These are phyloP conservation scores for Pachydiplax longipennis DNA, from an alignment of 2,888 invertebrate species.

Conservation along the genomic window DNA sequence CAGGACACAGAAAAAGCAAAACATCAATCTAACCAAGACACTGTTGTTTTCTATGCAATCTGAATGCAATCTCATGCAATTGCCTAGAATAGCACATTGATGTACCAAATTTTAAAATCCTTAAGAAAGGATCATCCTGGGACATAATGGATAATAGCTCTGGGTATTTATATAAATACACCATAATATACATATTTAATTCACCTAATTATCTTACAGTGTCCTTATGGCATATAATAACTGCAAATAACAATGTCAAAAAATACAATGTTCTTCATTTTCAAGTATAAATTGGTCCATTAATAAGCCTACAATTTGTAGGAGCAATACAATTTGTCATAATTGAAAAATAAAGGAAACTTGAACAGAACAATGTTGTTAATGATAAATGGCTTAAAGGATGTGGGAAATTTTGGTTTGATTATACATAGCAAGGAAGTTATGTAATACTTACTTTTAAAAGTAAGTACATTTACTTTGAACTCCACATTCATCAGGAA, in stretches of 20 bases:
- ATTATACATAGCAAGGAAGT: neutral
- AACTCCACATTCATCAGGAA: neutral
- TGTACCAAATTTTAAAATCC: too few species aligned
- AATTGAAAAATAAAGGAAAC: neutral
- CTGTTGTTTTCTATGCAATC: too few species aligned
- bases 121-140: too few species aligned
- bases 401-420: neutral
- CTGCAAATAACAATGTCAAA: constrained; percentile 32
- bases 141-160: too few species aligned
- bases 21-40: too few species aligned
- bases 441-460: neutral
- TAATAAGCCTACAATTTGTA: neutral
- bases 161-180: constrained; percentile 10
- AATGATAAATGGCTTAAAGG: neutral
- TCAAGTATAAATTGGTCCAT: constrained; percentile 7
- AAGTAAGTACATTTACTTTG: neutral
- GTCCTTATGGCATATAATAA: constrained; percentile 13
- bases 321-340: neutral
- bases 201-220: constrained; percentile 12
- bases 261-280: constrained; percentile 19
- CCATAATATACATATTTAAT: neutral
- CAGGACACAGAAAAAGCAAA: too few species aligned
- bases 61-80: too few species aligned
- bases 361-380: neutral
- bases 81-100: too few species aligned